phyloP scores from a whole-genome alignment of 2,888 invertebrate species.

The Cheilosia pagana region DNA sequence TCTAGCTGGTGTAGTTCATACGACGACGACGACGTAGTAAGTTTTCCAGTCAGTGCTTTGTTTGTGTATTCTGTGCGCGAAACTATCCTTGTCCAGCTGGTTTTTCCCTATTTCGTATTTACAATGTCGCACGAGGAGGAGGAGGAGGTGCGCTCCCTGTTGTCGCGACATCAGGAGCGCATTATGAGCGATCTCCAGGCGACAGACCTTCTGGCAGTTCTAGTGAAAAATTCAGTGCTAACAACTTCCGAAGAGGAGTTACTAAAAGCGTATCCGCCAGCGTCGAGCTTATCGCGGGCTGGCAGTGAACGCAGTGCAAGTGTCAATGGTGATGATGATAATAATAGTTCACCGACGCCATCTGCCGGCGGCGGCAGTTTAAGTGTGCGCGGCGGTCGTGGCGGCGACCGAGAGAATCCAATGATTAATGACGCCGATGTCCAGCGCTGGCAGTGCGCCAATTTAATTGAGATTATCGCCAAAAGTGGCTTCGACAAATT shows the following conservation, averaged over 20 bases:
- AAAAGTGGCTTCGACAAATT: slow-evolving; percentile 86
- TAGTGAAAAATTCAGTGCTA: slow-evolving; percentile 87
- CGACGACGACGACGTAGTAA: slow-evolving; percentile 13
- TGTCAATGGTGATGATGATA: slow-evolving; percentile 80
- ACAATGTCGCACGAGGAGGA: slow-evolving; percentile 82
- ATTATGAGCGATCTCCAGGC: slow-evolving; percentile 86
- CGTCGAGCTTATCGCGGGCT: slow-evolving; percentile 76
- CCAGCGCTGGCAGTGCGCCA: slow-evolving; percentile 84
- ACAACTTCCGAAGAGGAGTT: slow-evolving; percentile 85
- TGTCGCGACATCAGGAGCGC: slow-evolving; percentile 86
- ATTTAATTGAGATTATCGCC: slow-evolving; percentile 86
- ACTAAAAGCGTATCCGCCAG: slow-evolving; percentile 78
- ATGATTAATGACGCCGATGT: slow-evolving; percentile 81
- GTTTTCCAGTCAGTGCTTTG: not conserved
- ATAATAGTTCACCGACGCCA: slow-evolving; percentile 81
- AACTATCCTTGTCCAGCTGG: slow-evolving; percentile 13
- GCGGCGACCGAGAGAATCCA: slow-evolving; percentile 59
- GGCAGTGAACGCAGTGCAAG: slow-evolving; percentile 80
- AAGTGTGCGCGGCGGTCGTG: slow-evolving; percentile 41
- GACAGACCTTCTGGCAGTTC: slow-evolving; percentile 86
- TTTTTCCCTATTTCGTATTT: slow-evolving; percentile 3
- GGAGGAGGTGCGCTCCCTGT: slow-evolving; percentile 85
- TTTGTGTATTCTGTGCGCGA: slow-evolving; percentile 19
- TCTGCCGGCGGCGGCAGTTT: slow-evolving; percentile 76
- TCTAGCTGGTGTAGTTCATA: slow-evolving; percentile 33